Conservation (phyloP, 2,797 vertebrate species). For the Mastacembelus armatus region DNA sequence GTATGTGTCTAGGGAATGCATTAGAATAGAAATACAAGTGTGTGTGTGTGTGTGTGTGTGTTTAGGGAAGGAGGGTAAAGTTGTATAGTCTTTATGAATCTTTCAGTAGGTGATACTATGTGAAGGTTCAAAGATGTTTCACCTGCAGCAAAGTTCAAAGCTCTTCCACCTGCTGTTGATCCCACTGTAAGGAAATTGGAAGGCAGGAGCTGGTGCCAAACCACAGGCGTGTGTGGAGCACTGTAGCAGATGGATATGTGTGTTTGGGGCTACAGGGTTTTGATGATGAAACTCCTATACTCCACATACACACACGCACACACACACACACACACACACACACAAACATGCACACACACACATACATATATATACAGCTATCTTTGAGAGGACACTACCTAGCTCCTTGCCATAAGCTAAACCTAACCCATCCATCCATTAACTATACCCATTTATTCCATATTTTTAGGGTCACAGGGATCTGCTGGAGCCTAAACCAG, state of each 20-base stretch:
- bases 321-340: slow-evolving; percentile 15
- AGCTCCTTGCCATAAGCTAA: too few species aligned
- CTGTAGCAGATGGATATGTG: slow-evolving; percentile 51
- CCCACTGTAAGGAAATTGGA: slow-evolving; percentile 62
- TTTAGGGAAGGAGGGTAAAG: too few species aligned
- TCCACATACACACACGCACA: slow-evolving; percentile 3
- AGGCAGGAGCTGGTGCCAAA: slow-evolving; percentile 65
- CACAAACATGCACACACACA: too few species aligned
- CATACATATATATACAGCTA: too few species aligned
- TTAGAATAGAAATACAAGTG: too few species aligned
- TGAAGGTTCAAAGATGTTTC: slow-evolving; percentile 68
- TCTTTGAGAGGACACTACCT: too few species aligned
- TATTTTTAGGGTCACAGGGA: too few species aligned
- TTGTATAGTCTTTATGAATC: slow-evolving; percentile 12
- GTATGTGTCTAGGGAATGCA: too few species aligned
- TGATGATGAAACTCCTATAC: slow-evolving; percentile 45
- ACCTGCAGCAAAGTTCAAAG: slow-evolving; percentile 76
- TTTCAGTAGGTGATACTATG: slow-evolving; percentile 44
- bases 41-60: too few species aligned
- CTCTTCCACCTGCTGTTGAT: slow-evolving; percentile 67
- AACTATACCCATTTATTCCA: too few species aligned
- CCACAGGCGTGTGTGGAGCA: slow-evolving; percentile 67
- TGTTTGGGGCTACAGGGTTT: slow-evolving; percentile 49
- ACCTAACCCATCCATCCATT: too few species aligned
- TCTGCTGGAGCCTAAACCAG: too few species aligned